These are phyloP conservation scores for Hartigia nigra DNA, from an alignment of 2,888 invertebrate genomes.

Conservation along the genomic window DNA sequence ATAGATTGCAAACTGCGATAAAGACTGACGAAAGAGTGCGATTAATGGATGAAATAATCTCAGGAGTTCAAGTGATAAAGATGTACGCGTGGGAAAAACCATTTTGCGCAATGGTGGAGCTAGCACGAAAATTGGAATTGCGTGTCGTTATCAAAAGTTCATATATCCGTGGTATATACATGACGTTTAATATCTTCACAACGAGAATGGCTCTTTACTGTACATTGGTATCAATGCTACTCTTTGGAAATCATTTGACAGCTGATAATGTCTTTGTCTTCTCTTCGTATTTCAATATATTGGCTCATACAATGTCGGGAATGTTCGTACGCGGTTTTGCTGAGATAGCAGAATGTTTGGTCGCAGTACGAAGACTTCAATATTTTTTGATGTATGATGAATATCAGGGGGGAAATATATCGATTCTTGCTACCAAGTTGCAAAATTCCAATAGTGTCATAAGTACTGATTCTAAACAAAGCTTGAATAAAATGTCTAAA, in stretches of 20 bases:
- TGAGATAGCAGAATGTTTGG: slow-evolving; percentile 69
- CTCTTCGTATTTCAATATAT: slow-evolving; percentile 69
- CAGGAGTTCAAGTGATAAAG: slow-evolving; percentile 80
- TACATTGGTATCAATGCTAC: slow-evolving; percentile 77
- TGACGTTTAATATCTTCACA: slow-evolving; percentile 84
- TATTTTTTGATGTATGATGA: slow-evolving; percentile 65
- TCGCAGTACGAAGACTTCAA: slow-evolving; percentile 67
- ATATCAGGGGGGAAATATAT: slow-evolving; percentile 32
- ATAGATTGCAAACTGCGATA: slow-evolving; percentile 69
- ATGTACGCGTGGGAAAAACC: slow-evolving; percentile 85
- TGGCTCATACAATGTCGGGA: slow-evolving; percentile 70
- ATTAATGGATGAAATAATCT: slow-evolving; percentile 82
- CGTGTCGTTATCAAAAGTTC: slow-evolving; percentile 73
- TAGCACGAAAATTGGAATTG: slow-evolving; percentile 69
- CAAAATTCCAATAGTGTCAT: slow-evolving; percentile 35
- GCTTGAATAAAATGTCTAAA: slow-evolving; percentile 39
- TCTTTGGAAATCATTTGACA: slow-evolving; percentile 73
- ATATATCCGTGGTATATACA: slow-evolving; percentile 74
- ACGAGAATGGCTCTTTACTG: slow-evolving; percentile 83
- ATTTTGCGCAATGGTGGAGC: slow-evolving; percentile 73
- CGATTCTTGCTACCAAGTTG: slow-evolving; percentile 6
- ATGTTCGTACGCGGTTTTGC: slow-evolving; percentile 71
- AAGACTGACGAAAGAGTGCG: slow-evolving; percentile 80
- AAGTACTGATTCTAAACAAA: slow-evolving; percentile 36
- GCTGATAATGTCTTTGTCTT: slow-evolving; percentile 76